Percentiles rank a stretch among this genome's conserved stretches.
These are phyloP conservation scores for Nilaparvata lugens DNA, from an alignment of 1,140 invertebrate species.

Conservation along the genomic window DNA sequence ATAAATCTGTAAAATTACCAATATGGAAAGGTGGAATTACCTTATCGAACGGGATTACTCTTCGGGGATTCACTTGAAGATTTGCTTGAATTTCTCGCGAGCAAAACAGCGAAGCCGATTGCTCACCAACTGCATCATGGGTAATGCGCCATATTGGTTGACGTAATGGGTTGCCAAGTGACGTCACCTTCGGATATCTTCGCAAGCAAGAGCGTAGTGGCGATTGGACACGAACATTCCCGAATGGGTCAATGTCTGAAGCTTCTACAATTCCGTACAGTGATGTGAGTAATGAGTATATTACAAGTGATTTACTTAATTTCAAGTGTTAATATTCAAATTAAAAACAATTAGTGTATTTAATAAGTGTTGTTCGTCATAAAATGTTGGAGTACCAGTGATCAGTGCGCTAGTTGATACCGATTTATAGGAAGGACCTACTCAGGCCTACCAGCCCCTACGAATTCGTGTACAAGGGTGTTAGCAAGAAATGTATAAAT, in stretches of 20 bases:
- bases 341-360: too few relatives aligned
- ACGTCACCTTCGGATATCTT: slow-evolving; percentile 27
- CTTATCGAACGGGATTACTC: too few relatives aligned
- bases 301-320: slow-evolving; percentile 12
- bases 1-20: too few relatives aligned
- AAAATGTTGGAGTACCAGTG: slow-evolving; percentile 14
- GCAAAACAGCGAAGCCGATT: too few relatives aligned
- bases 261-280: slow-evolving; percentile 29
- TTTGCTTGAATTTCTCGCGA: too few relatives aligned
- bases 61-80: too few relatives aligned
- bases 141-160: slow-evolving; percentile 14
- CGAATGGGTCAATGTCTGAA: slow-evolving; percentile 32
- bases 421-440: slow-evolving; percentile 13
- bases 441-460: slow-evolving; percentile 19
- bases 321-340: too few relatives aligned
- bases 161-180: slow-evolving; percentile 19
- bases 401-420: slow-evolving; percentile 5
- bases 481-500: slow-evolving; percentile 57
- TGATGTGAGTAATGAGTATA: slow-evolving; percentile 26
- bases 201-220: slow-evolving; percentile 15
- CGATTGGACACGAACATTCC: slow-evolving; percentile 27
- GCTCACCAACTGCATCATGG: slow-evolving; percentile 6
- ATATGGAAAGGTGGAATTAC: too few relatives aligned
- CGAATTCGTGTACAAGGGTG: slow-evolving; percentile 37
- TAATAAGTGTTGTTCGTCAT: too few relatives aligned